Percentiles rank a stretch among this genome's conserved stretches.
These are phyloP conservation scores for Scytalopus superciliaris DNA, from an alignment of 2,113 vertebrate species.

Conservation along the genomic window DNA sequence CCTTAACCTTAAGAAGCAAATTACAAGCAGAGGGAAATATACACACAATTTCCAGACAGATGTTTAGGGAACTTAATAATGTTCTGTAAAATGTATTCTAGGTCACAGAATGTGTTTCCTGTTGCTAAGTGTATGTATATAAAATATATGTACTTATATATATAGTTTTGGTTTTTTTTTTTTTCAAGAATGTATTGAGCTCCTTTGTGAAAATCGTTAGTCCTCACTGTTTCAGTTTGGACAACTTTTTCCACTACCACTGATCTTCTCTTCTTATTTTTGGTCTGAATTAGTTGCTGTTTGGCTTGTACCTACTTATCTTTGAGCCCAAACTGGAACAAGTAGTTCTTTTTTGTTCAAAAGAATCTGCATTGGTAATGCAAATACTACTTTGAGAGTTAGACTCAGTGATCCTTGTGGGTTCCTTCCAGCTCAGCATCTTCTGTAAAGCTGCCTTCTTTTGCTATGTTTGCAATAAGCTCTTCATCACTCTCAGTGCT, in stretches of 20 bases:
- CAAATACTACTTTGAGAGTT: background rate
- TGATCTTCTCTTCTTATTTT: background rate
- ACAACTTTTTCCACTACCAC: background rate
- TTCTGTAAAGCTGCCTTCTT: background rate
- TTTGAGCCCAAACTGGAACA: background rate
- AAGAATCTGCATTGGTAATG: background rate
- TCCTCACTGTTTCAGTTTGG: background rate
- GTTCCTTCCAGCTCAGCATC: background rate
- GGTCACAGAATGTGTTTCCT: background rate
- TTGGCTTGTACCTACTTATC: background rate
- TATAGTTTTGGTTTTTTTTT: too few species aligned
- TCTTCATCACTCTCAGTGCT: background rate
- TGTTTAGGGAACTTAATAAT: background rate
- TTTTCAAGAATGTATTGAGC: background rate
- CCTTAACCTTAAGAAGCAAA: background rate
- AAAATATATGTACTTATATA: background rate
- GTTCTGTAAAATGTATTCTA: background rate
- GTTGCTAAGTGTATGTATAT: background rate
- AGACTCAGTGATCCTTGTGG: background rate
- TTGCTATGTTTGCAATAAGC: background rate
- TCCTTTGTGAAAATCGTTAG: background rate
- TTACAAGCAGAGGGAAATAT: background rate
- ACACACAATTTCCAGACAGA: background rate
- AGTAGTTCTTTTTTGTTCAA: background rate
- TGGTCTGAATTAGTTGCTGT: background rate